phyloP scores from a whole-genome alignment of 2,888 invertebrate species.

The Pristionchus entomophagus region DNA sequence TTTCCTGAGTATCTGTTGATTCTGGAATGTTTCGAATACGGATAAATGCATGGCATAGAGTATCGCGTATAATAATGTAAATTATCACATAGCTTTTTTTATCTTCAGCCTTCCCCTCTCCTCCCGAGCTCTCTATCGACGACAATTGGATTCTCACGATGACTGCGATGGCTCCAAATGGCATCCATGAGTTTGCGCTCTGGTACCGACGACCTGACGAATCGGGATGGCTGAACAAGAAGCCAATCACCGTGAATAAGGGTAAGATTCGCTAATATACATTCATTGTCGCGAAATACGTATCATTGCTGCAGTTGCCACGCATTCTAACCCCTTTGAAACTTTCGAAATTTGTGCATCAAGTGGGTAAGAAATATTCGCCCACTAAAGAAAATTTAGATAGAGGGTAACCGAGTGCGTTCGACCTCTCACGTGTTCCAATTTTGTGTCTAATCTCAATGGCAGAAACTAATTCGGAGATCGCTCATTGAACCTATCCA shows the following conservation, averaged over 20 bases:
- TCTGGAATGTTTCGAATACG: neutral
- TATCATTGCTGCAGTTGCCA: too few relatives aligned
- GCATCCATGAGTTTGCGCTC: conserved; percentile 32
- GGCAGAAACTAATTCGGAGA: too few relatives aligned
- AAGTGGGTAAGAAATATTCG: too few relatives aligned
- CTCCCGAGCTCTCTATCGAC: conserved; percentile 51
- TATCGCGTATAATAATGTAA: neutral
- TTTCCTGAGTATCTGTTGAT: neutral
- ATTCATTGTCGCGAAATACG: too few relatives aligned
- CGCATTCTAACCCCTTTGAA: too few relatives aligned
- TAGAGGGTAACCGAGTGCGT: too few relatives aligned
- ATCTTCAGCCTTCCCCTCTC: conserved; percentile 50
- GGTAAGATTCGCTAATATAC: neutral
- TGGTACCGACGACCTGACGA: conserved; percentile 34
- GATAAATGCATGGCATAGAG: neutral
- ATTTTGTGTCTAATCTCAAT: too few relatives aligned
- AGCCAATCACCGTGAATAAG: neutral
- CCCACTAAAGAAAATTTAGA: too few relatives aligned
- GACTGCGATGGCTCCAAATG: conserved; percentile 32
- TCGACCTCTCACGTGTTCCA: too few relatives aligned
- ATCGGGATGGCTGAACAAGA: conserved; percentile 19
- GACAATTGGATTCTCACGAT: conserved; percentile 3
- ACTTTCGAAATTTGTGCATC: too few relatives aligned
- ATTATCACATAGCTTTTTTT: neutral
- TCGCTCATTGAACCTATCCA: too few relatives aligned